Percentiles rank a stretch among this genome's conserved stretches.
Conservation (phyloP, 2,888 invertebrate species). For the Sthenelais limicola region DNA sequence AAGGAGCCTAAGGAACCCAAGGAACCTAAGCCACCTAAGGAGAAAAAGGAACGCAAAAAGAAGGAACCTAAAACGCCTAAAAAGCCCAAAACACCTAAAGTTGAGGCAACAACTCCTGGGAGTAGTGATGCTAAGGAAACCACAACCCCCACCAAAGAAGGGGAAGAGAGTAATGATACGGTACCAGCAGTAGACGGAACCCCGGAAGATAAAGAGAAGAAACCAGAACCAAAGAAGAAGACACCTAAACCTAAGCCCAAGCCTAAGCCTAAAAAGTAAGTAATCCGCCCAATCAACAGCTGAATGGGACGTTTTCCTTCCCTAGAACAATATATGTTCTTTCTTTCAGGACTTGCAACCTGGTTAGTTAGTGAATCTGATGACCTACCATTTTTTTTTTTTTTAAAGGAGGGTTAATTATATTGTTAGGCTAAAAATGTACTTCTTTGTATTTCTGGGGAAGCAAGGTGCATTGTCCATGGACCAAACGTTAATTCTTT, state of each 20-base stretch:
- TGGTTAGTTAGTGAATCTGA: too few species aligned
- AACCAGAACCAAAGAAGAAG: slow-evolving; percentile 25
- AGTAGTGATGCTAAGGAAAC: slow-evolving; percentile 54
- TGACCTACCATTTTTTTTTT: too few species aligned
- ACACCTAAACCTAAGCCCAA: slow-evolving; percentile 17
- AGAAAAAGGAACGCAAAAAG: slow-evolving; percentile 47
- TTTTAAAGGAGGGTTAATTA: too few species aligned
- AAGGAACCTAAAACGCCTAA: slow-evolving; percentile 54
- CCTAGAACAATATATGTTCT: too few species aligned
- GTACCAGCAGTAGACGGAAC: slow-evolving; percentile 30
- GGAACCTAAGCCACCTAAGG: slow-evolving; percentile 44
- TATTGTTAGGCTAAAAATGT: too few species aligned
- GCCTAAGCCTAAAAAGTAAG: slow-evolving; percentile 42
- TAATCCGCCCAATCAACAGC: too few species aligned
- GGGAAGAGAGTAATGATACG: slow-evolving; percentile 19
- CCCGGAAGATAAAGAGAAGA: neutral
- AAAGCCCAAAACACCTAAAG: slow-evolving; percentile 50
- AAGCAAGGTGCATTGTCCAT: too few species aligned
- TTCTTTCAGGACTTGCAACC: too few species aligned
- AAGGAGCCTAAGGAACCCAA: slow-evolving; percentile 55
- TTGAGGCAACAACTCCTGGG: slow-evolving; percentile 46
- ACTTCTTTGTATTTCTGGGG: too few species aligned
- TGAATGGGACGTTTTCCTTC: too few species aligned
- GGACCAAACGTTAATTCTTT: too few species aligned
- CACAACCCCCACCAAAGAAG: slow-evolving; percentile 52